Base-by-base conservation (phyloP, 2,888 invertebrate species). In the Microctonus brassicae region DNA sequence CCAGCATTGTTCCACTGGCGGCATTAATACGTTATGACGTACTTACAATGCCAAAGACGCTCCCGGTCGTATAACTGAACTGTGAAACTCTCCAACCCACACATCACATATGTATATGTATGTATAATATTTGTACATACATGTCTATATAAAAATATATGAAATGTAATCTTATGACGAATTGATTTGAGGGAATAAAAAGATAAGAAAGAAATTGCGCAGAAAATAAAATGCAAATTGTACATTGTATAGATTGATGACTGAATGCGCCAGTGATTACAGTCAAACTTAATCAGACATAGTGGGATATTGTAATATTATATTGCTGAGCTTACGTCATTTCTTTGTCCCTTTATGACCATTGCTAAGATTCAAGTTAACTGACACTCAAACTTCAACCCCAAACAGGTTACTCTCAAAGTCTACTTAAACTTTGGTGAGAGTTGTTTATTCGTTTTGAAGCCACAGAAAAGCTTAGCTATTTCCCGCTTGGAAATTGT, bases 1-100 rank as follows among this genome's bases (percentile, higher is more conserved):
- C 17, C 69, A 22, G 52, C 58, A 73, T 69, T 76, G 73, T 73
- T 75, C 71, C 64, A 53, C 63, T 57, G 42, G 60, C 62, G 67
- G 73, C 72, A 73, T 76, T 76, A 76, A 77, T 76, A 74, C 73
- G 68, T 73, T 71, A 74, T 74, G 70, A 66, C 68, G 53, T 63
- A 65, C 69, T 29, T 36, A 42, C 34, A 74, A 68, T 42, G 29
- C 34, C 57, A 64, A 73, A 71, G 63, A 53, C 57, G 61, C 60
- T 69, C 61, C 17, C 52, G 57, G 64, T 74, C 70, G 70, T 72
- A 70, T 70, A 74, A 67, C 47, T 72, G 36, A 20, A 29, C 63
- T 34, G 29, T 1, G 33, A 64, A 42, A 42, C 42, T 47, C 52
- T n/a, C n/a, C 11, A 20, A 17, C 4, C 34, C 34, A 4, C 60